Evolutionary conservation across 2,113 vertebrate species (phyloP), one percentile per base, ranked within the genome.

Genomic region (Corvus hawaiiensis): DNA sequence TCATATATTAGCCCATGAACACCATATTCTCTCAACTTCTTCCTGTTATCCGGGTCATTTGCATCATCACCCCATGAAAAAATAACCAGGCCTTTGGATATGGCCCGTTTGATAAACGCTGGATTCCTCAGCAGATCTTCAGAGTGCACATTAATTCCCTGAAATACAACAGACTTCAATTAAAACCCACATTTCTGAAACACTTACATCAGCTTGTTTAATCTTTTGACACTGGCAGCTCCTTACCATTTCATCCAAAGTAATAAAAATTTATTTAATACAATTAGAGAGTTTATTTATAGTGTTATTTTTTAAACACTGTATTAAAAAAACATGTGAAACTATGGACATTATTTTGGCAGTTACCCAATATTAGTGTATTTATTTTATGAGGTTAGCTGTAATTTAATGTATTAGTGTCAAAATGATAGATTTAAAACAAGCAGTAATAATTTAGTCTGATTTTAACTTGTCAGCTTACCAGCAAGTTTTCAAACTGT

Each of bases 21-120:
- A 48, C 99, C 99, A 81, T 98, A 98, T 89, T 99, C 98, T 91
- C 98, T 98, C 96, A 99, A 93, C 81, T 96, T 98, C 94, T 90
- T 98, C 84, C 99, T 98, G 97, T 97, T 99, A n/a, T 99, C 98
- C 2, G 99, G 98, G 61, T 99, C 98, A 28, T 99, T 99, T 96
- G 99, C 99, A 83, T 99, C 99, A 28, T 99, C 99, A 3, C 99
- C 99, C 99, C 99, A 99, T 59, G 99, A 98, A 96, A 99, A 99
- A 55, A 99, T 98, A 72, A 99, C 99, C 55, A 99, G 97, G 72
- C 99, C 99, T 97, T 99, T 99, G 20, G 98, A 98, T 96, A 98
- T 98, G 61, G 99, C 99, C 19, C 99, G 98, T 33, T 95, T 84
- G 67, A 99, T 97, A 83, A 97, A 98, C 0, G 94, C 96, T 5